Evolutionary conservation across 2,888 invertebrate species (phyloP).

Genomic region (Tethea ocularis): DNA sequence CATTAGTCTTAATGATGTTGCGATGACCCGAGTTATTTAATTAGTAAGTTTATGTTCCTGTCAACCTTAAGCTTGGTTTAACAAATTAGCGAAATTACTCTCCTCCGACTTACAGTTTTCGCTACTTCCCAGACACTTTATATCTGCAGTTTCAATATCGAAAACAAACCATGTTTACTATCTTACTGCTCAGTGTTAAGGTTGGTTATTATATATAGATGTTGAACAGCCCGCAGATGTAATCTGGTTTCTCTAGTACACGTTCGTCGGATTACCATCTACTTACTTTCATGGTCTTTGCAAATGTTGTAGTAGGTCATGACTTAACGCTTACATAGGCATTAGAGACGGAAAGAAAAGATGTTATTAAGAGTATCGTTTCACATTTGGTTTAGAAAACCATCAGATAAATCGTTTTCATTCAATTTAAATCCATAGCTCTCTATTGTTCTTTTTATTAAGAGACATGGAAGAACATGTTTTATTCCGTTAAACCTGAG

Average conservation of each 20-base stretch:
- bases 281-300: constrained; percentile 38
- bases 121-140: constrained; percentile 24
- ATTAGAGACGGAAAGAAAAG: constrained; percentile 6
- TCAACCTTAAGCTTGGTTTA: constrained; percentile 29
- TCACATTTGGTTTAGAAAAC: constrained; percentile 9
- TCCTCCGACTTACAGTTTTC: constrained; percentile 32
- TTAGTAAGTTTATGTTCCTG: constrained; percentile 26
- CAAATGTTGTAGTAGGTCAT: constrained; percentile 40
- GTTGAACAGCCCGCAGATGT: neutral
- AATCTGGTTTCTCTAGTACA: constrained; percentile 24
- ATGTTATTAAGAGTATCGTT: constrained; percentile 5
- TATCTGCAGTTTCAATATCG: neutral
- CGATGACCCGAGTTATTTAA: constrained; percentile 18
- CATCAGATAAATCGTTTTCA: constrained; percentile 6
- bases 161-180: neutral
- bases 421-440: neutral
- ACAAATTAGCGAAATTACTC: constrained; percentile 48
- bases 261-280: constrained; percentile 45
- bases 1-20: constrained; percentile 31
- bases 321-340: constrained; percentile 20
- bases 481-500: neutral
- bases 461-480: neutral
- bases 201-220: neutral
- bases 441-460: neutral
- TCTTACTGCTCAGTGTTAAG: neutral